Base-by-base conservation (phyloP, 2,113 vertebrate genomes). In the Haemorhous mexicanus region DNA sequence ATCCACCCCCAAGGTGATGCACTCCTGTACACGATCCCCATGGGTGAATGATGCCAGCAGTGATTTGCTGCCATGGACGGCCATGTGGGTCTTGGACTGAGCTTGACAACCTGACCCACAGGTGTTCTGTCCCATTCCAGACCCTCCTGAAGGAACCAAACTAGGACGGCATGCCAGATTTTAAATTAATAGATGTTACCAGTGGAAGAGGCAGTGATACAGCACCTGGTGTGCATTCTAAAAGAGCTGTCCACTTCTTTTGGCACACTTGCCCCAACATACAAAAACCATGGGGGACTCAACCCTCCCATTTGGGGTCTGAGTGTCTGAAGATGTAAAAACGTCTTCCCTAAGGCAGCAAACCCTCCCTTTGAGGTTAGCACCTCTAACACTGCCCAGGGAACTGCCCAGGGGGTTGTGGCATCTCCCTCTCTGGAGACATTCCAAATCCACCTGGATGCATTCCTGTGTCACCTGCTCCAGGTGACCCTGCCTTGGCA, bases 221-320 rank as follows among this genome's bases (percentile, higher is more conserved):
- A 72, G 52, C 55, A 46, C 15, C 35, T 72, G 39, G 5, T 6
- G 72, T 55, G 30, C 16, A 52, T 44, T 63, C 37, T 59, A 61
- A 72, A 75, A 53, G 10, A 68, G 13, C 53, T 27, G 43, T 76
- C 46, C 64, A 9, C 46, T 27, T 52, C 16, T 32, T 89, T 58
- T 13, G 23, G 10, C 27, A 35, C 2, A 3, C 20, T 72, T 28
- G 19, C 5, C 37, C 16, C 50, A 53, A 0, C 0, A 1, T 66
- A 73, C 9, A 56, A 46, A 7, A 58, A 17, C 11, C 32, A 35
- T 0, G 0, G 20, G 4, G 23, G 6, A 43, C 13, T 43, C 0
- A 0, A 53, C 19, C 3, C 27, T 79, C 21, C 26, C 11, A 8
- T 26, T 52, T 55, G 20, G 33, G 5, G 1, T 59, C 58, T 59